Percentiles rank a stretch among this genome's conserved stretches.
phyloP scores from a whole-genome alignment of 1,140 invertebrate genomes.

The Dryas iulia region DNA sequence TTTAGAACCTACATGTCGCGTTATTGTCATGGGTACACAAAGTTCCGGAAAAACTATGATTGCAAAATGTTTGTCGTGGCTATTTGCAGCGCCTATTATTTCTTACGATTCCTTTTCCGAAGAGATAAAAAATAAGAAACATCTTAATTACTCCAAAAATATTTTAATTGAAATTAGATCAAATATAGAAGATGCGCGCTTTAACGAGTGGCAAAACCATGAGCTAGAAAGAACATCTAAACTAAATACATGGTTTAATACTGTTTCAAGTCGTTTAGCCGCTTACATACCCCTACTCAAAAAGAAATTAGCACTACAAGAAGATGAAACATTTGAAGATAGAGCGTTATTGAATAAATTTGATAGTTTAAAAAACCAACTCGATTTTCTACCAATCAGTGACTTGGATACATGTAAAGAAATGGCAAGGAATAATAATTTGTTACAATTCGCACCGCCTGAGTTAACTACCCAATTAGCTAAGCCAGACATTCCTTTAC shows the following conservation, averaged over 20 bases:
- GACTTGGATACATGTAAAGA: conserved; percentile 49
- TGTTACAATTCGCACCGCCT: conserved; percentile 52
- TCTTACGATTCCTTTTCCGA: conserved; percentile 47
- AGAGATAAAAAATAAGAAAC: conserved; percentile 55
- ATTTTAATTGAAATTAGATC: conserved; percentile 71
- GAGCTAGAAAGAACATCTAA: conserved; percentile 50
- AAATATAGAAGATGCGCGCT: conserved; percentile 61
- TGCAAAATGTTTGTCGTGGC: conserved; percentile 61
- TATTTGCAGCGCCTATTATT: conserved; percentile 59
- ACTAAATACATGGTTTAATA: conserved; percentile 52
- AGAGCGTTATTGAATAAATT: conserved; percentile 32
- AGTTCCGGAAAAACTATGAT: conserved; percentile 67
- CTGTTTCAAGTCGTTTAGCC: conserved; percentile 35
- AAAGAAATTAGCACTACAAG: conserved; percentile 24
- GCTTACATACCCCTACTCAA: conserved; percentile 45
- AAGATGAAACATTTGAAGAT: conserved; percentile 8
- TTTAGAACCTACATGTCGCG: conserved; percentile 68
- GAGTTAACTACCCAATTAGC: conserved; percentile 40
- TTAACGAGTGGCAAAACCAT: conserved; percentile 50
- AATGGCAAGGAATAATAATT: conserved; percentile 34
- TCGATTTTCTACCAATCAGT: conserved; percentile 54
- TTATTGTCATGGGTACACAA: conserved; percentile 61
- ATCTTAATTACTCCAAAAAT: conserved; percentile 25
- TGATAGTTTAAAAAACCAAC: conserved; percentile 31
- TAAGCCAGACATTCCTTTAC: conserved; percentile 52